phyloP scores from a whole-genome alignment of 2,113 vertebrate genomes.

The Scolopax mira region DNA sequence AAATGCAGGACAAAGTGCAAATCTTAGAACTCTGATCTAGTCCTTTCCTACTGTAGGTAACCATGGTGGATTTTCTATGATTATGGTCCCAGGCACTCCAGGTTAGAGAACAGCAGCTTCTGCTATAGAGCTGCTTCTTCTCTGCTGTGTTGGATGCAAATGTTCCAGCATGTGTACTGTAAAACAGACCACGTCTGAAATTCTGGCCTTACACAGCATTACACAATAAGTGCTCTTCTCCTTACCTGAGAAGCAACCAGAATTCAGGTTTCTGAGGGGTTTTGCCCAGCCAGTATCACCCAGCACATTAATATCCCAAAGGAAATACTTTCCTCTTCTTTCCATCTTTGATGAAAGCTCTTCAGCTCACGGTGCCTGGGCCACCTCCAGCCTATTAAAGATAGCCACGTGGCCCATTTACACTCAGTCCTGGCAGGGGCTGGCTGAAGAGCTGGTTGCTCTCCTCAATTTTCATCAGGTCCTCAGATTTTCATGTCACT shows the following conservation, averaged over 20 bases:
- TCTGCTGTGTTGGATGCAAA: background rate
- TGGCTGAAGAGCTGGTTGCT: background rate
- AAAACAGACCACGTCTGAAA: background rate
- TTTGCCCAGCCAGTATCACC: background rate
- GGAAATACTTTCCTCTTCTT: background rate
- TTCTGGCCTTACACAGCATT: background rate
- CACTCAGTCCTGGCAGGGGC: no score
- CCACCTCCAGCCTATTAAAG: background rate
- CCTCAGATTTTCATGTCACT: background rate
- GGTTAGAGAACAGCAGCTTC: background rate
- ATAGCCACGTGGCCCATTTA: background rate
- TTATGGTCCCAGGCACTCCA: background rate
- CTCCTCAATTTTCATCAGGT: background rate
- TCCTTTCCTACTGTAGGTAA: background rate
- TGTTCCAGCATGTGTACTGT: background rate
- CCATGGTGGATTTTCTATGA: background rate
- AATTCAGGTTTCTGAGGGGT: background rate
- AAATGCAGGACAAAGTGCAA: background rate
- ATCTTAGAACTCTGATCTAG: background rate
- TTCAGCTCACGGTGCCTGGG: background rate
- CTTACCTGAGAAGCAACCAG: background rate
- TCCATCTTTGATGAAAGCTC: background rate
- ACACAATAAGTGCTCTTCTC: background rate
- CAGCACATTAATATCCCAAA: rapidly evolving
- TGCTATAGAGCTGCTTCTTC: background rate